Evolutionary conservation across 2,888 invertebrate species (phyloP), one percentile per base, ranked within the genome.

Genomic region (Aradus depressus): DNA sequence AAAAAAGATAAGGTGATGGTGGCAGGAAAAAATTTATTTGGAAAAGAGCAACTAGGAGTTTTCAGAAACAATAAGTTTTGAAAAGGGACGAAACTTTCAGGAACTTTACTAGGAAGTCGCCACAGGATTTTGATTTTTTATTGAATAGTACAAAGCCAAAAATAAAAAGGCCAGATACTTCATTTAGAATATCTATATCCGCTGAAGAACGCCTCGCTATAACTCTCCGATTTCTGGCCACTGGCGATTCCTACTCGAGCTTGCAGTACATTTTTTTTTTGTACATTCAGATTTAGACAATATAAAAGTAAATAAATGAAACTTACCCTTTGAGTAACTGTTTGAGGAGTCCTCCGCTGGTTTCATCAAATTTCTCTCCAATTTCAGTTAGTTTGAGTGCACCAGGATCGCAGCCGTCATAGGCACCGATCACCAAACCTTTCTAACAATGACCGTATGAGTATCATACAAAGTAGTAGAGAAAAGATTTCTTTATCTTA

Each of bases 401-500:
- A 5, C 50, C 48, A 6, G 35, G 21, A 23, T 34, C 43, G 45
- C 54, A 55, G 12, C 55, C 52, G 19, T 55, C 54, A 48, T 57
- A 57, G 2, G 54, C 57, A 4, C 57, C 57, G 10, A 57, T 32
- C 12, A 57, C 53, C 23, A 57, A 42, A 4, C 57, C 57, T 55
- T 57, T 57, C 55, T 57, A 39, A 2, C 44, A 50, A 45, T 4
- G 14, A 25, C 14, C 8, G 6, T 12, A 37, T 8, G 14, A 37
- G 31, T 31, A 12, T 10, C 31, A 31, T 10, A 12, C 38, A 10
- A 14, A 37, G 8, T 37, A 37, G 14, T 14, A 37, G 10, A 8
- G 8, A 10, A 28, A 28, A 28, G 8, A 10, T 37, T 31, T 45
- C 19, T 23, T 28, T 28, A 28, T 28, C 31, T n/a, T 28, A 10